Base-by-base conservation (phyloP, 1,140 invertebrate genomes). In the Phenacoccus solenopsis region DNA sequence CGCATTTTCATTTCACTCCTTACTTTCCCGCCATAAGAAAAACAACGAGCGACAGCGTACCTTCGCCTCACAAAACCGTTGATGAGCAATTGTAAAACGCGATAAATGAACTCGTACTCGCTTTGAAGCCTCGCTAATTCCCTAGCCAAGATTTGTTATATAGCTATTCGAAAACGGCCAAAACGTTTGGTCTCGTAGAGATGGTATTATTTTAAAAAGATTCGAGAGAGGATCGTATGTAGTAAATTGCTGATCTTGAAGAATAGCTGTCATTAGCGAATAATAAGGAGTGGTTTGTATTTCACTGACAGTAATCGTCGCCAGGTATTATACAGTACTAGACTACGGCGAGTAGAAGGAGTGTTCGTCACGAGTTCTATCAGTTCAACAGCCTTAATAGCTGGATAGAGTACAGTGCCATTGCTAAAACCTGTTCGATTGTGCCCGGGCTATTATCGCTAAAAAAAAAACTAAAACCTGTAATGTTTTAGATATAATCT, bases 401-500 rank as follows among this genome's bases (percentile, higher is more conserved):
- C 22, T 10, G 56, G 10, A 64, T 64, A 24, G 59, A 64, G 59
- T 64, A 16, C 59, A 64, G 59, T 64, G 59, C 59, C 59, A 25
- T 64, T 64, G 59, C 59, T 64, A 64, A 64, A 64, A 64, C 59
- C 59, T 64, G 59, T 64, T 64, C 59, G 25, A 64, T 20, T 64
- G 25, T 24, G 59, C 59, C 59, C 25, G 59, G 59, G 59, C 59
- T 64, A 64, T 64, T 64, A 64, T 64, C 59, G 59, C 59, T 64
- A 64, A 64, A 64, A 38, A 38, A 38, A 38, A 38, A 64, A 64
- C 4, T 10, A 24, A 64, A 64, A 64, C 59, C 16, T 64, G 22
- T 64, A 64, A 64, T 64, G 59, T 64, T 64, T 64, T 64, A 64
- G 59, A 64, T 64, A 64, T 64, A 64, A 25, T 27, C 25, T 64